Base-by-base conservation (phyloP, 2,797 vertebrate species). In the Eremophila alpestris region DNA sequence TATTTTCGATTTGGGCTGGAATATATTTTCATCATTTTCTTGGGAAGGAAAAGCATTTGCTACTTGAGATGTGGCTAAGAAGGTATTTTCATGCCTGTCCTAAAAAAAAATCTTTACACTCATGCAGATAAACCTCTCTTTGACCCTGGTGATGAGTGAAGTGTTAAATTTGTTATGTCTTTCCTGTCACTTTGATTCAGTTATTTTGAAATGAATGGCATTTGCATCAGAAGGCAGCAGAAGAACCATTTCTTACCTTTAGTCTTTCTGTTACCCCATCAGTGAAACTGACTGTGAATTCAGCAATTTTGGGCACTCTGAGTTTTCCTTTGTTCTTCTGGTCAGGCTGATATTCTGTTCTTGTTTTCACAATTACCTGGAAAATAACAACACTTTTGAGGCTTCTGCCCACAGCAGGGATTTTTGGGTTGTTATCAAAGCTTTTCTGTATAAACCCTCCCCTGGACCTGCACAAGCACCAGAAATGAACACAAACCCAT, bases 311-410 rank as follows among this genome's bases (percentile, higher is more conserved):
- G 41, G 99, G 99, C 91, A 99, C 98, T 97, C 99, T 99, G 98
- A 99, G 98, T 97, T 98, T 99, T 87, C 98, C 98, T 97, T 98
- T 98, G 97, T 98, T 99, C 98, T 99, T 99, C 98, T 99, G 99
- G 96, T 99, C 99, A 36, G 99, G 99, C 96, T 99, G 99, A 96
- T 99, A 99, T 76, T 99, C 99, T 59, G 99, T 99, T 93, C 99
- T 98, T 95, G 99, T 99, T 97, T 99, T 99, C 98, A 99, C 99
- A 96, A 99, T 99, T 97, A 99, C 99, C 99, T 99, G 97, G 52
- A 97, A 95, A 88, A 85, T 64, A 86, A 60, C 59, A 73, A 77
- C 43, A 94, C 14, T 65, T 83, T 55, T 68, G 68, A 94, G 48
- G 34, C 69, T 94, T 93, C 77, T 87, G 74, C 45, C 76, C 51